A percentile compares a stretch with the other conserved stretches of the same genome.
Conservation (phyloP, 2,113 vertebrate genomes). For the Amphiprion percula region DNA sequence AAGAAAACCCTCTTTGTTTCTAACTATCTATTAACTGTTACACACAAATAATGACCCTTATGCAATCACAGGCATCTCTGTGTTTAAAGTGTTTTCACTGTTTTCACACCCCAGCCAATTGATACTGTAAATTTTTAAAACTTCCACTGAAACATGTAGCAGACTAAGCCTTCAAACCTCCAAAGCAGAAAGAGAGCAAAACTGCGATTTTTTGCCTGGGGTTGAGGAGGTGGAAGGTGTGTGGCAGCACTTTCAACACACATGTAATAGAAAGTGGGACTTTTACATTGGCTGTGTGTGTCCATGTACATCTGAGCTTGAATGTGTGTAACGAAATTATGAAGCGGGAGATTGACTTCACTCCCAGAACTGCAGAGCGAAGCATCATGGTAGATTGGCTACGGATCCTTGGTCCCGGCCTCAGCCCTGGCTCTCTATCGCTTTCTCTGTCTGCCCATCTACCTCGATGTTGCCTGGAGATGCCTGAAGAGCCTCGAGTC, state of each 20-base stretch:
- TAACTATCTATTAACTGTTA: no score
- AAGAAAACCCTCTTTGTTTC: no score
- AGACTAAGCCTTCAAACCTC: background rate
- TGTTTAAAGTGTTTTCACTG: background rate
- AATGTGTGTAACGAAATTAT: slow-evolving; percentile 59
- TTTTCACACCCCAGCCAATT: background rate
- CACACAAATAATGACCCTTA: no score
- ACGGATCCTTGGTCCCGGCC: slow-evolving; percentile 19
- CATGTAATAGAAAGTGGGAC: slow-evolving; percentile 21
- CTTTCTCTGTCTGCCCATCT: slow-evolving; percentile 23
- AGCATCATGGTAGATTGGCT: slow-evolving; percentile 61
- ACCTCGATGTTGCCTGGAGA: slow-evolving; percentile 19
- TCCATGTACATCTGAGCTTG: slow-evolving; percentile 36
- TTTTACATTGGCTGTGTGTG: background rate
- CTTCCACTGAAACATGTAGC: background rate
- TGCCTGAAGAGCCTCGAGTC: slow-evolving; percentile 39
- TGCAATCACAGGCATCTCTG: no score
- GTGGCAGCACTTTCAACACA: background rate
- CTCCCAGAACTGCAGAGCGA: slow-evolving; percentile 54
- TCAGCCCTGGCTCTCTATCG: slow-evolving; percentile 7
- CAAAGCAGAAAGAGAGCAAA: background rate
- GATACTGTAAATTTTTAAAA: background rate
- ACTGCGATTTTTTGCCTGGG: background rate
- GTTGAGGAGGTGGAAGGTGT: background rate
- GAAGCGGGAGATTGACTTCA: slow-evolving; percentile 59